These are phyloP conservation scores for Erebia aethiops DNA, from an alignment of 2,888 invertebrate species.

Conservation along the genomic window DNA sequence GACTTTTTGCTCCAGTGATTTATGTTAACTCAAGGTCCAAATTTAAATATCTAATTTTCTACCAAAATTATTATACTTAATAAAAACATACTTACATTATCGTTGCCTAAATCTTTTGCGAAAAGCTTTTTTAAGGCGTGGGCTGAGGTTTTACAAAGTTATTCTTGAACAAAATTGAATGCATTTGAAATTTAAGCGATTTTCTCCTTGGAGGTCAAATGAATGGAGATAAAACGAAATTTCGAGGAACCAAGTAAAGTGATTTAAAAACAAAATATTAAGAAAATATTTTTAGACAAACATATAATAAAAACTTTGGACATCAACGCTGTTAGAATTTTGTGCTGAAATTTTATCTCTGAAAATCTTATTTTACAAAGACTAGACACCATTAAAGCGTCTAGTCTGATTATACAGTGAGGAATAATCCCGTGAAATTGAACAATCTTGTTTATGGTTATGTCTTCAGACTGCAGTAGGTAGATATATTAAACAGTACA, in stretches of 20 bases:
- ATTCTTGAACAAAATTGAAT: conserved; percentile 13
- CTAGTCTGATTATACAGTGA: not conserved
- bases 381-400: not conserved
- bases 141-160: conserved; percentile 9
- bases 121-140: conserved; percentile 1
- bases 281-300: conserved; percentile 5
- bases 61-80: not conserved
- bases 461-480: no score
- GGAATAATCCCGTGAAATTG: not conserved
- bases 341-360: not conserved
- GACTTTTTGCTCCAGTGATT: not conserved
- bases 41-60: not conserved
- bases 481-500: no score
- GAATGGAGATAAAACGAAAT: not conserved
- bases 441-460: not conserved
- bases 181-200: not conserved
- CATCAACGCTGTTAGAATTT: conserved; percentile 12
- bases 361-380: not conserved
- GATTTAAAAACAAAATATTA: conserved; percentile 11
- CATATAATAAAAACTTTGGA: conserved; percentile 5
- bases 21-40: conserved; percentile 4
- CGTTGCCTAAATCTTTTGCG: conserved; percentile 7
- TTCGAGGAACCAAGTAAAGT: not conserved
- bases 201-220: conserved; percentile 16
- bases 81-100: conserved; percentile 15